Percentiles rank a stretch among this genome's conserved stretches.
Evolutionary conservation across 1,140 invertebrate genomes (phyloP).

Genomic region (Drosophila kanapiae): DNA sequence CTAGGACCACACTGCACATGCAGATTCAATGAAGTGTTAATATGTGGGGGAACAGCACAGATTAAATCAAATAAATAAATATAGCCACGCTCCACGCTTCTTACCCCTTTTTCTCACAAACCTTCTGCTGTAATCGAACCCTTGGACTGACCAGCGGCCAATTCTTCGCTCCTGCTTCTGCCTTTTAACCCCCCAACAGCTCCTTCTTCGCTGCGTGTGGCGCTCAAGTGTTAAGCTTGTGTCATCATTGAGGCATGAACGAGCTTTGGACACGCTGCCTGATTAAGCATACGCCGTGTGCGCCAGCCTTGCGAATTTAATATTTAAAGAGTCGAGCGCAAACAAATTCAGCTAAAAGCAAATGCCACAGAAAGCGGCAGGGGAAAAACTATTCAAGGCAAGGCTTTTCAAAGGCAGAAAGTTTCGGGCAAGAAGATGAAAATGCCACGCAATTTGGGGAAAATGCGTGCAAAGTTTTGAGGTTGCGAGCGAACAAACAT

Average conservation of each 20-base stretch:
- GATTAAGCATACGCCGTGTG: constrained; percentile 60
- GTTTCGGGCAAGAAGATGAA: constrained; percentile 53
- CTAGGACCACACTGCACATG: neutral
- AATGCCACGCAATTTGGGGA: constrained; percentile 73
- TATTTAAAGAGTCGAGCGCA: constrained; percentile 29
- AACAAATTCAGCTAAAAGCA: constrained; percentile 75
- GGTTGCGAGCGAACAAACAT: constrained; percentile 75
- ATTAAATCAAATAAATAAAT: constrained; percentile 14
- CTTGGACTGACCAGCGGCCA: constrained; percentile 17
- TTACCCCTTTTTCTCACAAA: neutral
- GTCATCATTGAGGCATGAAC: constrained; percentile 80
- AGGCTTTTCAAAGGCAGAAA: constrained; percentile 67
- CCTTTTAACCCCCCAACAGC: constrained; percentile 7
- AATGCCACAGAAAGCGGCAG: constrained; percentile 69
- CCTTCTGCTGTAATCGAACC: constrained; percentile 5
- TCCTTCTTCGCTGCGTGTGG: constrained; percentile 55
- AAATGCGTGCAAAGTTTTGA: constrained; percentile 81
- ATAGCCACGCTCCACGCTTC: neutral
- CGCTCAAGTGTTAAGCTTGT: constrained; percentile 75
- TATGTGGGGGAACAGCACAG: neutral
- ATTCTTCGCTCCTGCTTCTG: constrained; percentile 15
- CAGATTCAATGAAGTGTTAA: neutral
- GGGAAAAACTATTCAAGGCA: constrained; percentile 64
- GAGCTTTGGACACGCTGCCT: constrained; percentile 68
- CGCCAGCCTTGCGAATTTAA: constrained; percentile 23